phyloP scores from a whole-genome alignment of 1,140 invertebrate genomes.

The Drosophila murphyi region DNA sequence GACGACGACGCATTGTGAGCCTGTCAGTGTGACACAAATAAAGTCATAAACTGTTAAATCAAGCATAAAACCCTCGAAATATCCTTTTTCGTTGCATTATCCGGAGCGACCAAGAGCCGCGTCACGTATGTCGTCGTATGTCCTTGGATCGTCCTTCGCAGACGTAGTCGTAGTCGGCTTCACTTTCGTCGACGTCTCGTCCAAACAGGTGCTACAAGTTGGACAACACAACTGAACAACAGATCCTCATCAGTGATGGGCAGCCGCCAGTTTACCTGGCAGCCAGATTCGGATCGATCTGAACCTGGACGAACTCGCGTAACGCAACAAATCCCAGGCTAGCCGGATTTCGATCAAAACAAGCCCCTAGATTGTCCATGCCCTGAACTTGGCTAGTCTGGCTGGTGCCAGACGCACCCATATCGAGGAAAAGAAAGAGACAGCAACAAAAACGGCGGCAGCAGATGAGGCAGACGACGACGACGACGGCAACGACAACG shows the following conservation, averaged over 20 bases:
- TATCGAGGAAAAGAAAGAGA: conserved; percentile 6
- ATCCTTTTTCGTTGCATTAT: conserved; percentile 75
- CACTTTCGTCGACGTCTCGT: conserved; percentile 56
- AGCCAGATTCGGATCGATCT: conserved; percentile 6
- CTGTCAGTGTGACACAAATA: conserved; percentile 52
- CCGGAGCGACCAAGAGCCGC: conserved; percentile 63
- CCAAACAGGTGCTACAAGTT: conserved; percentile 75
- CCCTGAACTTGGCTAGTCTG: conserved; percentile 58
- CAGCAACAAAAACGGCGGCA: conserved; percentile 6
- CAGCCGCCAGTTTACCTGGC: conserved; percentile 59
- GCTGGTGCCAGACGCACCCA: conserved; percentile 53
- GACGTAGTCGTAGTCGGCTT: conserved; percentile 12
- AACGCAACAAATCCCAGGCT: conserved; percentile 59
- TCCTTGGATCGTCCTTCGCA: neutral
- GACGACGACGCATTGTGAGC: neutral
- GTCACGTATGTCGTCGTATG: conserved; percentile 47
- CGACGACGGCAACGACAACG: neutral
- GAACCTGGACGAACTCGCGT: conserved; percentile 56
- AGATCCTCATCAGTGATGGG: conserved; percentile 61
- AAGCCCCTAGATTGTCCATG: conserved; percentile 70
- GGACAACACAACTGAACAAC: conserved; percentile 44
- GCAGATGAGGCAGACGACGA: conserved; percentile 19
- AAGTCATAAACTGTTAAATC: conserved; percentile 79
- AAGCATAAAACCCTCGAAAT: conserved; percentile 75
- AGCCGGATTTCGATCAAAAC: conserved; percentile 75